A percentile compares a stretch with the other conserved stretches of the same genome.
Conservation (phyloP, 2,797 vertebrate genomes). For the Bradypodion ventrale region DNA sequence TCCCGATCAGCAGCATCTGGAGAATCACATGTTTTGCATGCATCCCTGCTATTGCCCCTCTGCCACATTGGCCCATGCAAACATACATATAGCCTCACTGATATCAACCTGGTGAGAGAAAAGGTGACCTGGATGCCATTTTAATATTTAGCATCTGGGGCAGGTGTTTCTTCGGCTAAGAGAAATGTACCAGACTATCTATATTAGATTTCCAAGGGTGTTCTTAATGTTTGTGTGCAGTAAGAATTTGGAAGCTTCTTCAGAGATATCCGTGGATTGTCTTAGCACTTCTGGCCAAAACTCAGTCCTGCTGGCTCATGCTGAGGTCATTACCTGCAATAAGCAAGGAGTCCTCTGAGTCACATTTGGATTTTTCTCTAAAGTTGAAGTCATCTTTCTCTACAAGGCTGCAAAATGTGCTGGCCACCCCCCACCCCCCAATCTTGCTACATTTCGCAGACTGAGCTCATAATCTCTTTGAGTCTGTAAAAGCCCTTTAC, state of each 20-base stretch:
- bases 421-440: background rate
- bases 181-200: background rate
- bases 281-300: slow-evolving; percentile 16
- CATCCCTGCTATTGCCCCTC: background rate
- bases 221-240: slow-evolving; percentile 10
- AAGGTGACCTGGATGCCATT: background rate
- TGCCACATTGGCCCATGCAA: background rate
- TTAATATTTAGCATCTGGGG: background rate
- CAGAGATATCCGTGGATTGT: slow-evolving; percentile 2
- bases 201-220: background rate
- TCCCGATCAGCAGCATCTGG: background rate
- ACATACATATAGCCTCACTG: background rate
- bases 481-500: background rate
- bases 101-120: too few species aligned
- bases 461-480: background rate
- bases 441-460: background rate
- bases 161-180: background rate
- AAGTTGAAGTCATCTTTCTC: slow-evolving; percentile 12
- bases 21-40: background rate
- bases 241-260: background rate
- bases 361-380: slow-evolving; percentile 14
- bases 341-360: slow-evolving; percentile 11
- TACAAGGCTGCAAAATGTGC: background rate
- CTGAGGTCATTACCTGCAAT: slow-evolving; percentile 17
- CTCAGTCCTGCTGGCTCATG: slow-evolving; percentile 19